These are phyloP conservation scores for Dascillus cervinus DNA, from an alignment of 2,888 invertebrate genomes.

Conservation along the genomic window DNA sequence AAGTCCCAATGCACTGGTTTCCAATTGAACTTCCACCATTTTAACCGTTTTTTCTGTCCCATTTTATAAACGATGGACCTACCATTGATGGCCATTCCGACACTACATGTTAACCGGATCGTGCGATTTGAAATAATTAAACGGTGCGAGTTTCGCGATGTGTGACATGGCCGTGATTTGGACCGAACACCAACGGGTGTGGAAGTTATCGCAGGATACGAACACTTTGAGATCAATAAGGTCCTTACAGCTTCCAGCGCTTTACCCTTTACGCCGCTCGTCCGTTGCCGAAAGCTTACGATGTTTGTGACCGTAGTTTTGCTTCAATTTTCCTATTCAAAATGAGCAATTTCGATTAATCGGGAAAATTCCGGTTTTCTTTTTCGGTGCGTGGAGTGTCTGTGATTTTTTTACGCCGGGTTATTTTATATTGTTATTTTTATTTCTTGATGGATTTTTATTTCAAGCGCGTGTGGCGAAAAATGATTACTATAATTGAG, in stretches of 20 bases:
- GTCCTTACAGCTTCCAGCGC: constrained; percentile 36
- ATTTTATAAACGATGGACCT: constrained; percentile 24
- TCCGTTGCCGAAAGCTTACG: no score
- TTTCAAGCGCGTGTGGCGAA: no score
- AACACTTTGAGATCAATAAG: constrained; percentile 37
- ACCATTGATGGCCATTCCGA: constrained; percentile 29
- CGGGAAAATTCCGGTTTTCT: no score
- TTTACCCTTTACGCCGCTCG: constrained; percentile 13
- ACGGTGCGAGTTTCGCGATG: constrained; percentile 16
- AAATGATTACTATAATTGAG: no score
- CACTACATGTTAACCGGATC: constrained; percentile 13
- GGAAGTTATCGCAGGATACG: constrained; percentile 28
- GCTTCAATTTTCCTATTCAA: no score
- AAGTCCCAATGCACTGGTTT: constrained; percentile 33
- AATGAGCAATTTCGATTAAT: no score
- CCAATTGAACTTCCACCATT: constrained; percentile 36
- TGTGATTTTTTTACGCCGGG: no score
- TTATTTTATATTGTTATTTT: no score
- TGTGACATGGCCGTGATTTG: constrained; percentile 23
- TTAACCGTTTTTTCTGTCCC: constrained; percentile 34
- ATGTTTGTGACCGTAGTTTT: no score
- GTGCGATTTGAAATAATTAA: constrained; percentile 14
- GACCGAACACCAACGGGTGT: constrained; percentile 30
- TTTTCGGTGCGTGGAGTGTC: no score
- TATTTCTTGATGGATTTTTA: no score